Evolutionary conservation across 2,888 invertebrate species (phyloP).

Genomic region (Cabera pusaria): DNA sequence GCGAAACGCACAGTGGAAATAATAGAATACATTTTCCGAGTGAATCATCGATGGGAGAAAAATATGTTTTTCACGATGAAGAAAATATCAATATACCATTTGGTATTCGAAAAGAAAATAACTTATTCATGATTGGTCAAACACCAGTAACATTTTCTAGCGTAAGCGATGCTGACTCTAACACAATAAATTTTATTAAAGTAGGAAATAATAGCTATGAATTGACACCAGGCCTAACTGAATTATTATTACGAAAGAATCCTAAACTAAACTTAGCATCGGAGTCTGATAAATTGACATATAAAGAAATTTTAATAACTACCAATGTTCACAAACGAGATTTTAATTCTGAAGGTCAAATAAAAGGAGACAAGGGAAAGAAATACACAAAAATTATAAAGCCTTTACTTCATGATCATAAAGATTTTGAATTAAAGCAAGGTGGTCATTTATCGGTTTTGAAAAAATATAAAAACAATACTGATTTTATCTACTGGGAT

Average conservation of each 20-base stretch:
- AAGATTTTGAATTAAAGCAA: neutral
- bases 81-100: slow-evolving; percentile 1
- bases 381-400: too few species aligned
- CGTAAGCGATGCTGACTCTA: neutral
- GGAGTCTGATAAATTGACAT: neutral
- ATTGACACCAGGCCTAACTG: slow-evolving; percentile 1
- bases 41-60: neutral
- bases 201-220: neutral
- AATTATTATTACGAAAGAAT: slow-evolving; percentile 1
- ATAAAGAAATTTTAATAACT: neutral
- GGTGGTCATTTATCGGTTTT: neutral
- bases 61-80: neutral
- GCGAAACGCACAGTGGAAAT: too few species aligned
- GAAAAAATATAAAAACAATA: slow-evolving; percentile 1
- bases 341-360: neutral
- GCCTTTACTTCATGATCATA: neutral
- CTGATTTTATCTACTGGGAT: slow-evolving; percentile 35
- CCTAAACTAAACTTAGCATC: neutral
- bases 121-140: neutral
- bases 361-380: slow-evolving; percentile 2
- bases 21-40: too few species aligned
- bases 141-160: neutral
- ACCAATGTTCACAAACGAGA: slow-evolving; percentile 5
- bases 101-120: neutral
- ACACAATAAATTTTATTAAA: neutral